A percentile compares a stretch with the other conserved stretches of the same genome.
Conservation (phyloP, 2,113 vertebrate genomes). For the Rhabdomys dilectus region DNA sequence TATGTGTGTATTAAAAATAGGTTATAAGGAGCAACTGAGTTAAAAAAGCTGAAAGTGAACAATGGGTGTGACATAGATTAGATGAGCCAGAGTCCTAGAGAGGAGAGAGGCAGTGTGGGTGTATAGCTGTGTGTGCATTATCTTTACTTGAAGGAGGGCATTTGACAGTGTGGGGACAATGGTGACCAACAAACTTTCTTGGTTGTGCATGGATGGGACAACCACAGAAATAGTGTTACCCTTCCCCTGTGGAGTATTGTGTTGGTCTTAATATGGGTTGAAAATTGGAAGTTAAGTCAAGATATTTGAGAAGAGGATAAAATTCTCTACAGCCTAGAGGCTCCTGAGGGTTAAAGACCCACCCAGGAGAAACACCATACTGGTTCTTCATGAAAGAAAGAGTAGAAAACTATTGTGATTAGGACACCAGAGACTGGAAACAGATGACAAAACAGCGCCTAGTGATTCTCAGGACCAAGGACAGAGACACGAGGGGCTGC, state of each 20-base stretch:
- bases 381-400: background rate
- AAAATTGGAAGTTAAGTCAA: background rate
- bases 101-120: background rate
- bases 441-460: background rate
- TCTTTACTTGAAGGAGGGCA: background rate
- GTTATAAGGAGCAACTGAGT: background rate
- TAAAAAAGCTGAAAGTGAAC: background rate
- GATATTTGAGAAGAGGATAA: slow-evolving; percentile 4
- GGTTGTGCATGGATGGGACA: background rate
- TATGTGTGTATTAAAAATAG: background rate
- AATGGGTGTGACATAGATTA: background rate
- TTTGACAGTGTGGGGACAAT: slow-evolving; percentile 22
- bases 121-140: background rate
- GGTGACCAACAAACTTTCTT: background rate
- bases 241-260: background rate
- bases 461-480: background rate
- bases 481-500: background rate
- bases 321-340: background rate
- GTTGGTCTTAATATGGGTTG: background rate
- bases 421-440: background rate
- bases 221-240: background rate
- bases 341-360: background rate
- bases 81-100: background rate
- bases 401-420: background rate
- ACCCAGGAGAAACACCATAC: background rate